phyloP scores from a whole-genome alignment of 1,140 invertebrate genomes.

The Chironomus striatipennis region DNA sequence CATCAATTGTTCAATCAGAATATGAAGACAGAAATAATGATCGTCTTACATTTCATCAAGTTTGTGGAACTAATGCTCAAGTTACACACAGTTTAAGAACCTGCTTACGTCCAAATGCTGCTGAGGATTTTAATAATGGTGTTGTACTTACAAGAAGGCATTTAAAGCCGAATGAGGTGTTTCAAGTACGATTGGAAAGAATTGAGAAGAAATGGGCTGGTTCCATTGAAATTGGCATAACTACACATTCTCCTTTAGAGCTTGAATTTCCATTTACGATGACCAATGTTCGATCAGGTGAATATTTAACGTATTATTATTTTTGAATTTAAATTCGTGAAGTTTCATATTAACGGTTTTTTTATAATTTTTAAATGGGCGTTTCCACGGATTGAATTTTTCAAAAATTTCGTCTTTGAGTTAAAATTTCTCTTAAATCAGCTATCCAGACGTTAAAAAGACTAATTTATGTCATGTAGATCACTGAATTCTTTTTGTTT shows the following conservation, averaged over 20 bases:
- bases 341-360: too few relatives aligned
- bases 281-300: slow-evolving; percentile 87
- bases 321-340: too few relatives aligned
- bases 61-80: slow-evolving; percentile 82
- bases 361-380: too few relatives aligned
- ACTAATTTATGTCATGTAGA: too few relatives aligned
- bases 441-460: too few relatives aligned
- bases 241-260: slow-evolving; percentile 77
- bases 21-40: slow-evolving; percentile 46
- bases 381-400: too few relatives aligned
- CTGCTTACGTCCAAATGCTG: slow-evolving; percentile 82
- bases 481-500: too few relatives aligned
- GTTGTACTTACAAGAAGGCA: slow-evolving; percentile 85
- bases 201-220: slow-evolving; percentile 93
- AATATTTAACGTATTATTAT: too few relatives aligned
- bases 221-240: slow-evolving; percentile 91
- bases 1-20: slow-evolving; percentile 32
- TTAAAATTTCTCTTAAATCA: too few relatives aligned
- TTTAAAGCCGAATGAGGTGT: slow-evolving; percentile 76
- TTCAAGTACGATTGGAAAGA: slow-evolving; percentile 81
- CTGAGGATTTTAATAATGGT: slow-evolving; percentile 92
- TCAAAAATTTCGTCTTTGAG: too few relatives aligned
- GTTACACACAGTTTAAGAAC: slow-evolving; percentile 85
- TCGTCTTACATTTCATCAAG: slow-evolving; percentile 75
- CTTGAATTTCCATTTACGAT: slow-evolving; percentile 92